A percentile compares a stretch with the other conserved stretches of the same genome.
Conservation (phyloP, 2,113 vertebrate species). For the Tachysurus fulvidraco region DNA sequence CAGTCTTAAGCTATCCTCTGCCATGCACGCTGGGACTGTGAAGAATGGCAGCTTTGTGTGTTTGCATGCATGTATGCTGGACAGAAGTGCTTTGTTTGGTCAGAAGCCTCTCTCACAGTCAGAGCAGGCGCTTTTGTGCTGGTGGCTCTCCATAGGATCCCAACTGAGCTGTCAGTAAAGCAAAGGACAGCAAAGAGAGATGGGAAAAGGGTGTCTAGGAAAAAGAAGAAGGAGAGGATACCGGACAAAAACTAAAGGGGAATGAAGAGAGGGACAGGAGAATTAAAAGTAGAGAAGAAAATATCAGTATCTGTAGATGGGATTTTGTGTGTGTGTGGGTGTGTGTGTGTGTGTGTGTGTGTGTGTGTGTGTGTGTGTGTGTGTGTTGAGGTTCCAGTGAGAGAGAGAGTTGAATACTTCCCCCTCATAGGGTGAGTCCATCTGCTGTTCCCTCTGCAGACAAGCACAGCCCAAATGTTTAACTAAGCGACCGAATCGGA, state of each 20-base stretch:
- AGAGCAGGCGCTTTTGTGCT: conserved; percentile 41
- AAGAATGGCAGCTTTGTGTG: conserved; percentile 75
- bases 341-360: conserved; percentile 10
- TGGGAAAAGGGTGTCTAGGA: conserved; percentile 1
- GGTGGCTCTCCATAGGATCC: conserved; percentile 49
- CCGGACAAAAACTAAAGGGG: conserved; percentile 3
- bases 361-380: conserved; percentile 7
- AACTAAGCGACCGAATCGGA: conserved; percentile 71
- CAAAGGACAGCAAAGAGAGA: conserved; percentile 34
- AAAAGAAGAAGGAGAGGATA: not conserved
- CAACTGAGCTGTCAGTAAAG: conserved; percentile 43
- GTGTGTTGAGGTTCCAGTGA: conserved; percentile 14
- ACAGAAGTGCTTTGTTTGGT: conserved; percentile 78
- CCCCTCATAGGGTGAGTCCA: conserved; percentile 58
- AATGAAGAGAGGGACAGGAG: conserved; percentile 22
- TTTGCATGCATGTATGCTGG: conserved; percentile 74
- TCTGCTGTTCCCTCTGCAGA: conserved; percentile 60
- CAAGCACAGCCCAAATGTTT: conserved; percentile 66
- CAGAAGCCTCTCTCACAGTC: conserved; percentile 59
- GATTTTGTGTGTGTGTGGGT: conserved; percentile 9
- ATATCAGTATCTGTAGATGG: not conserved
- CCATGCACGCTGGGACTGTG: conserved; percentile 57
- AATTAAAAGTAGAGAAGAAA: conserved; percentile 13
- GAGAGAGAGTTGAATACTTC: conserved; percentile 55
- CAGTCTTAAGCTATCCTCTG: conserved; percentile 46